Evolutionary conservation across 1,140 invertebrate genomes (phyloP).

Genomic region (Bombus ignitus): DNA sequence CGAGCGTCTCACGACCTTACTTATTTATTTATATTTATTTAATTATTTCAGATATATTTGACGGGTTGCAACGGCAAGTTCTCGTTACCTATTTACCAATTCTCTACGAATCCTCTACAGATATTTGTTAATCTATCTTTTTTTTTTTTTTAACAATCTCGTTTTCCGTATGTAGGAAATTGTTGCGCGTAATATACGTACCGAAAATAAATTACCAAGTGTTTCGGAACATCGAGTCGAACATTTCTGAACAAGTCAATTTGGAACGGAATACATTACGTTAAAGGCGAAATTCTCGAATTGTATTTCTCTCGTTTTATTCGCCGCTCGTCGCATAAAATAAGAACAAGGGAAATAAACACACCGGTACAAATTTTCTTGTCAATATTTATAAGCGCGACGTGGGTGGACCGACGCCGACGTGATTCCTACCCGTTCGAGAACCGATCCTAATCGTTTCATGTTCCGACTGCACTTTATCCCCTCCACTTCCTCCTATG

Average conservation of each 20-base stretch:
- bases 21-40: no score
- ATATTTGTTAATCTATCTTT: no score
- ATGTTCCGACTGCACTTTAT: constrained; percentile 16
- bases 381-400: constrained; percentile 48
- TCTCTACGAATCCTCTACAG: no score
- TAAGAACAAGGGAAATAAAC: background rate
- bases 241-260: background rate
- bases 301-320: background rate
- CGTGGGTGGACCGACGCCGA: constrained; percentile 32
- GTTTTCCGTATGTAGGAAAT: no score
- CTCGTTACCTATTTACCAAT: no score
- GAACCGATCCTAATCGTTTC: constrained; percentile 42
- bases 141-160: no score
- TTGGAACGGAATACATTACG: background rate
- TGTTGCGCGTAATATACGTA: no score
- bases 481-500: background rate
- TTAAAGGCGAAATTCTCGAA: background rate
- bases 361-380: constrained; percentile 29
- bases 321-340: background rate
- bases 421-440: constrained; percentile 16
- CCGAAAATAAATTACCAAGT: no score
- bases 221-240: background rate
- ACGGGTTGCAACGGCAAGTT: no score
- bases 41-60: no score
- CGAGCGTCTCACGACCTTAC: no score